Percentiles rank a stretch among this genome's conserved stretches.
Evolutionary conservation across 2,797 vertebrate species (phyloP).

Genomic region (Merluccius polli): DNA sequence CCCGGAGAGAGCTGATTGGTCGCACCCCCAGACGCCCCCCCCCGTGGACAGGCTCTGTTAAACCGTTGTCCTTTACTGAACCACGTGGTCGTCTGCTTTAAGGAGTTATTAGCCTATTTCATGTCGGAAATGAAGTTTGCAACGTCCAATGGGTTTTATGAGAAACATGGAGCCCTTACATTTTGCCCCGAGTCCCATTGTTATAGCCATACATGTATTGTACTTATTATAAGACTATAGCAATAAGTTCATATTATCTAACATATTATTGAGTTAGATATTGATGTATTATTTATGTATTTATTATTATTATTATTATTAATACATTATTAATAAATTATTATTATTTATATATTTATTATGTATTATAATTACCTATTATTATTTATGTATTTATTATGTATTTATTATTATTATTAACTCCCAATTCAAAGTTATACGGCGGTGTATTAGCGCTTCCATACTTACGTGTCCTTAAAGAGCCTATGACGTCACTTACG

Average conservation of each 20-base stretch:
- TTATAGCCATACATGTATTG: too few species aligned
- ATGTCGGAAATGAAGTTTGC: neutral
- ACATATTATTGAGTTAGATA: neutral
- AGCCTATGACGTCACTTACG: neutral
- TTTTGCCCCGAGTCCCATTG: neutral
- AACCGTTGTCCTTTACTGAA: neutral
- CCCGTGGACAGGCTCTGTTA: neutral
- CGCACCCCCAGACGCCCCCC: slow-evolving; percentile 62
- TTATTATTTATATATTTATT: too few species aligned
- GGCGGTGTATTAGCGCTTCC: neutral
- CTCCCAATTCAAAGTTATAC: neutral
- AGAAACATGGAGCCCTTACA: neutral
- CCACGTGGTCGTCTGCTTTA: neutral
- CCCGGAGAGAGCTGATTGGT: slow-evolving; percentile 61
- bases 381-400: too few species aligned
- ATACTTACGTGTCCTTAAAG: neutral
- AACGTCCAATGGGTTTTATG: neutral
- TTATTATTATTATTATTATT: too few species aligned
- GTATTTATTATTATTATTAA: too few species aligned
- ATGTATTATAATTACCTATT: too few species aligned
- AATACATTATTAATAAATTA: too few species aligned
- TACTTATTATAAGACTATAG: neutral
- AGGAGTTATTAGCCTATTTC: neutral
- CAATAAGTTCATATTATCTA: neutral
- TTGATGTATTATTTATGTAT: too few species aligned